Conservation (phyloP, 2,888 invertebrate genomes). For the Ormyrus labotus region DNA sequence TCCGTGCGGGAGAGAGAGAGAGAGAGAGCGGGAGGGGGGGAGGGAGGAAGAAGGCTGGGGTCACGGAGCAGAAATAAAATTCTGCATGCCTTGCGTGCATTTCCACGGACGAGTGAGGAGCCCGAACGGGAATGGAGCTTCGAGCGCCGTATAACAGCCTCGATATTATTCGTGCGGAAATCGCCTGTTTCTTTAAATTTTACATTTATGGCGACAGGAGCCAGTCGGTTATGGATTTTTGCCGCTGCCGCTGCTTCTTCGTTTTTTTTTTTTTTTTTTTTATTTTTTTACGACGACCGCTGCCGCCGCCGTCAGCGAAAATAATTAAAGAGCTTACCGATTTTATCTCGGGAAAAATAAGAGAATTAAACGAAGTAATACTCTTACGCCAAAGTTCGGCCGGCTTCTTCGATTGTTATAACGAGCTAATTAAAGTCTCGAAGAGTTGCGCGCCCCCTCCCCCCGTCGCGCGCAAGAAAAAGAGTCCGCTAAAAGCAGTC, state of each 20-base stretch:
- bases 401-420: background rate
- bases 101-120: conserved; percentile 9
- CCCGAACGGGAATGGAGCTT: background rate
- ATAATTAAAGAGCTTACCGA: too few relatives aligned
- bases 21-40: too few relatives aligned
- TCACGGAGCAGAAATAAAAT: conserved; percentile 53
- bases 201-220: conserved; percentile 7
- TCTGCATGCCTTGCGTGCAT: conserved; percentile 49
- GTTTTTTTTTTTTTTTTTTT: too few relatives aligned
- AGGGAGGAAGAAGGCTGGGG: conserved; percentile 8
- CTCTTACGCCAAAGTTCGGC: background rate
- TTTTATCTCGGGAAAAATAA: background rate
- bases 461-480: too few relatives aligned
- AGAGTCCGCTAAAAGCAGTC: too few relatives aligned
- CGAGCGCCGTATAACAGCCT: conserved; percentile 11
- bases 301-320: too few relatives aligned
- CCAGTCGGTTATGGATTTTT: background rate
- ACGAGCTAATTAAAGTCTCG: conserved; percentile 19
- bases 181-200: conserved; percentile 34
- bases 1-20: background rate
- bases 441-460: background rate
- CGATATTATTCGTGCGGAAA: conserved; percentile 46
- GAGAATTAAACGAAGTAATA: background rate
- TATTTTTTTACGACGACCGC: background rate
- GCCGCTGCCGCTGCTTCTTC: background rate